Evolutionary conservation across 2,113 vertebrate species (phyloP), one percentile per base, ranked within the genome.

Genomic region (Meriones unguiculatus): DNA sequence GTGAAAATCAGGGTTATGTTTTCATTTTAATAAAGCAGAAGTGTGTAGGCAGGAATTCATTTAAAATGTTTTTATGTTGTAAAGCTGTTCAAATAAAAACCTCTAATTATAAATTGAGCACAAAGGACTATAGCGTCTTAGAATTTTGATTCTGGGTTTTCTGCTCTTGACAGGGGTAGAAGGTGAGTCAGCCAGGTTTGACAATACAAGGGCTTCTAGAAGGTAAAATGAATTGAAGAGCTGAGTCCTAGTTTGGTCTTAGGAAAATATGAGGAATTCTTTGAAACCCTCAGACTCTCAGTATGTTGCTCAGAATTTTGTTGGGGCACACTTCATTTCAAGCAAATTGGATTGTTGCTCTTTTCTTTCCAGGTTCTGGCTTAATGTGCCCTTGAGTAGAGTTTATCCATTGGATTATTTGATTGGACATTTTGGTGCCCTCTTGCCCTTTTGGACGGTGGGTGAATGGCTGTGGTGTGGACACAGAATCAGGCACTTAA

Each of bases 21-120:
- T 97, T 97, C 25, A 81, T 93, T 97, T 97, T 85, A 97, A 92
- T 97, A 93, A 88, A 92, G 46, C 81, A 2, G 57, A 89, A 98
- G 92, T 73, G 50, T 35, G 41, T 38, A 96, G 73, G 77, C 50
- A 87, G 77, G 57, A 89, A 97, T 69, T 93, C 35, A 69, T 87
- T 87, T 96, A 67, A 84, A 67, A 87, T 62, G 7, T 84, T 88
- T 89, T 92, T 50, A 91, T 82, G 93, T 82, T 64, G 25, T 59
- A 30, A 93, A 92, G 50, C 70, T 81, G 35, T 78, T 96, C 52
- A 94, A 85, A 92, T 95, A 80, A 92, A 95, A 92, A 8, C 20
- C 35, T 95, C 90, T 88, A 93, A 92, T 94, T 97, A 94, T 77
- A 97, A 96, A 62, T 81, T 84, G 69, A 93, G 41, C 20, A 88